Evolutionary conservation across 2,113 vertebrate genomes (phyloP).

Genomic region (Labrus mixtus): DNA sequence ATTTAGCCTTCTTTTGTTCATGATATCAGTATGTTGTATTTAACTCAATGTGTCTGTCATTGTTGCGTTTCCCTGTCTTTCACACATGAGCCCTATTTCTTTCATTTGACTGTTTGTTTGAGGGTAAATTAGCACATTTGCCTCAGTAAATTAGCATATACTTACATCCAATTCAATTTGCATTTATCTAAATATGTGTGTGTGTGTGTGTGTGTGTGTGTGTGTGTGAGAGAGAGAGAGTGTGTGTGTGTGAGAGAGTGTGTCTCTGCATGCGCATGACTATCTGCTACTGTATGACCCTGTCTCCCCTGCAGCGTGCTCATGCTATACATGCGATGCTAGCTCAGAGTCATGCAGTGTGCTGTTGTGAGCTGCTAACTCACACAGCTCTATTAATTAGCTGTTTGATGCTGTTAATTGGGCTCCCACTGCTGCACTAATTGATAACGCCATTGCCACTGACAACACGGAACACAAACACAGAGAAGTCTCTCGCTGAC

Average conservation of each 20-base stretch:
- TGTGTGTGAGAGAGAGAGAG: too few relatives aligned
- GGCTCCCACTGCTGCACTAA: constrained; percentile 88
- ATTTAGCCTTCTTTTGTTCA: not conserved
- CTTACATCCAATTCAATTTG: constrained; percentile 9
- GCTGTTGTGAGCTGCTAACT: constrained; percentile 77
- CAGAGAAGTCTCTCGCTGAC: constrained; percentile 67
- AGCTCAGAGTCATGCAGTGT: constrained; percentile 71
- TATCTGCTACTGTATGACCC: constrained; percentile 18
- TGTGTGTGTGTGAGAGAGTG: not conserved
- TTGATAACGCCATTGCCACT: constrained; percentile 85
- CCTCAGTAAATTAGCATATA: not conserved
- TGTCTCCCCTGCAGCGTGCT: constrained; percentile 42
- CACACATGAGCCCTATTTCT: not conserved
- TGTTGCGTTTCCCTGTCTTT: not conserved
- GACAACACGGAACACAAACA: constrained; percentile 83
- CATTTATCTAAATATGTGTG: not conserved
- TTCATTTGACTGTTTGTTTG: not conserved
- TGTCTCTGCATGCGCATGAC: not conserved
- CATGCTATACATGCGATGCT: constrained; percentile 53
- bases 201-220: not conserved
- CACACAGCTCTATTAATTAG: constrained; percentile 87
- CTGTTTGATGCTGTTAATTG: constrained; percentile 90
- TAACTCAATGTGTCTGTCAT: too few relatives aligned
- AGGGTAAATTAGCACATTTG: not conserved
- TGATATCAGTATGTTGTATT: not conserved